These are phyloP conservation scores for Sphenopsis melanotis DNA, from an alignment of 2,797 vertebrate genomes.

Conservation along the genomic window DNA sequence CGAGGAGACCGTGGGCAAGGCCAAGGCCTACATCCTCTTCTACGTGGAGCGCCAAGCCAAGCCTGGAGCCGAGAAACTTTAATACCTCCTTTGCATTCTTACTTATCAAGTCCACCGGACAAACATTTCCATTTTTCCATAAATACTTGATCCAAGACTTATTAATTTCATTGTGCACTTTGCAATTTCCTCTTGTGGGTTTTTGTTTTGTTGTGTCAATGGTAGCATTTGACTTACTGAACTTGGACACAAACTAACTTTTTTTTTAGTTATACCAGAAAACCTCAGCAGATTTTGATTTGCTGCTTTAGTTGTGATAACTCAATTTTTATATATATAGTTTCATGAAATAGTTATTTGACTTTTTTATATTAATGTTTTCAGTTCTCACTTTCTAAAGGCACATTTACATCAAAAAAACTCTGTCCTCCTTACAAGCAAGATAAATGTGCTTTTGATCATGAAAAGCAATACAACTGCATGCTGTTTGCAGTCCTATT, in stretches of 20 bases:
- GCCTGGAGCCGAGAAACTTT: conserved; percentile 78
- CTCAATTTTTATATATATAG: conserved; percentile 75
- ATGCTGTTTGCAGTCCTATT: conserved; percentile 2
- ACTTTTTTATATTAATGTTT: conserved; percentile 73
- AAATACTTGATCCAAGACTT: conserved; percentile 82
- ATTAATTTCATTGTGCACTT: conserved; percentile 82
- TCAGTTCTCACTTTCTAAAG: conserved; percentile 71
- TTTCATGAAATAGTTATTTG: conserved; percentile 73
- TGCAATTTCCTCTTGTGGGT: conserved; percentile 74
- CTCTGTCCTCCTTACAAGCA: conserved; percentile 39
- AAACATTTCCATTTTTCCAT: conserved; percentile 78
- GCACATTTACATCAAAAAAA: conserved; percentile 73
- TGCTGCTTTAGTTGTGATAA: conserved; percentile 83
- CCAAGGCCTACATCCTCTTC: conserved; percentile 99
- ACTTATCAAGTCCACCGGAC: conserved; percentile 66
- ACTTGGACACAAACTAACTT: conserved; percentile 75
- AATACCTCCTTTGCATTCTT: conserved; percentile 69
- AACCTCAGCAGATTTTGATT: conserved; percentile 81
- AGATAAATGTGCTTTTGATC: conserved; percentile 15
- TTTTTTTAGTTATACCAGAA: conserved; percentile 76
- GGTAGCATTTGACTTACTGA: conserved; percentile 74
- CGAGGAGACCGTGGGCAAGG: conserved; percentile 91
- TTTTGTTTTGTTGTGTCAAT: conserved; percentile 75
- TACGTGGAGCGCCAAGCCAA: conserved; percentile 87
- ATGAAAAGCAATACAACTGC: not conserved